Evolutionary conservation across 2,888 invertebrate species (phyloP), one percentile per base, ranked within the genome.

Genomic region (Bursaphelenchus okinawaensis): DNA sequence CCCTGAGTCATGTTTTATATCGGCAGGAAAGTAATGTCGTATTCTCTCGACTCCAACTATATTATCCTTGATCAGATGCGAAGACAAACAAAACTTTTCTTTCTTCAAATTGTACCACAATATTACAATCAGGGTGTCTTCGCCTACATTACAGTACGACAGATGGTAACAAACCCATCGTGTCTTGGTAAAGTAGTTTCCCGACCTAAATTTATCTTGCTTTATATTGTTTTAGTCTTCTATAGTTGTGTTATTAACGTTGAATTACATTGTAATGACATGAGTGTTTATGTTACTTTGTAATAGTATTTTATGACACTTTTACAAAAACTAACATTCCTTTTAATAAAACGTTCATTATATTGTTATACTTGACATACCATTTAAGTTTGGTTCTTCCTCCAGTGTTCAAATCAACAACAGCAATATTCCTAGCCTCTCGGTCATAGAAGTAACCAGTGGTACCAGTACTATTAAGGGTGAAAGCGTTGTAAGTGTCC

Each of bases 391-490:
- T n/a, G 40, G n/a, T n/a, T n/a, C n/a, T 40, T 50, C 50, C 50
- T n/a, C 59, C 50, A 7, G 59, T 40, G 23, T 40, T 51, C 12
- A 59, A 50, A 26, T 59, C 59, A 27, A 59, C 50, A n/a, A 26
- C 23, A 7, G 50, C 59, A 20, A 67, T 40, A 24, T 29, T 51
- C 12, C 54, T 52, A 23, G 54, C 23, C 19, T 23, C 55, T 22
- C 59, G 55, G 23, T 67, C 67, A 31, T 68, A 69, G 16, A 67
- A 23, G 22, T 61, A 67, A 8, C 62, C 67, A 6, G 27, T 22
- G 23, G 55, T 54, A 20, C 67, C 67, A 31, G 59, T 55, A 12
- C 61, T 52, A 24, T 31, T 24, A 1, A 67, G 22, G 8, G 64
- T 67, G n/a, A 65, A 40, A 19, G 67, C 67, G 50, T 65, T 65